phyloP scores from a whole-genome alignment of 2,797 vertebrate genomes.

The Squalus acanthias region DNA sequence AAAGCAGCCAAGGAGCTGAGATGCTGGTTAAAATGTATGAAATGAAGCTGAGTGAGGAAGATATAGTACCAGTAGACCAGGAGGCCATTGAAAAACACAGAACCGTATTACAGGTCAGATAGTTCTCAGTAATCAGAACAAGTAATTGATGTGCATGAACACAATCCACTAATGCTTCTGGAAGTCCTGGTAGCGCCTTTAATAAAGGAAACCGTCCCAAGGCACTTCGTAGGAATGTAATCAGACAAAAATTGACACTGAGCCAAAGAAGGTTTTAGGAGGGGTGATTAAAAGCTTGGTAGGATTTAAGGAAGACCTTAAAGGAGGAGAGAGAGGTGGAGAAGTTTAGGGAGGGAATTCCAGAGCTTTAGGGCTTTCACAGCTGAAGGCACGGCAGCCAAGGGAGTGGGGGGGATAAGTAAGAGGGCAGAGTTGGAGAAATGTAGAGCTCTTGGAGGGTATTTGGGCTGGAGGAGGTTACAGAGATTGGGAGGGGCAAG shows the following conservation, averaged over 20 bases:
- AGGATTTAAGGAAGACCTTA: background rate
- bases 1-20: slow-evolving; percentile 75
- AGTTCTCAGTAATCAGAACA: background rate
- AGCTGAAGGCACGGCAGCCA: background rate
- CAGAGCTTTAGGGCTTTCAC: background rate
- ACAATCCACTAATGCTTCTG: background rate
- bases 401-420: background rate
- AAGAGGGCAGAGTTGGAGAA: background rate
- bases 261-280: background rate
- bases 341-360: background rate
- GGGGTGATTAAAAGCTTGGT: background rate
- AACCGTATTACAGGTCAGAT: slow-evolving; percentile 62
- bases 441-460: background rate
- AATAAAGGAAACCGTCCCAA: background rate
- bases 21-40: slow-evolving; percentile 80
- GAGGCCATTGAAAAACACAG: slow-evolving; percentile 68
- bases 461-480: background rate
- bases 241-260: background rate
- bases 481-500: background rate
- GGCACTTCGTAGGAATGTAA: background rate
- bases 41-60: slow-evolving; percentile 84
- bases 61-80: slow-evolving; percentile 77
- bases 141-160: background rate
- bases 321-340: background rate
- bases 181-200: background rate